Evolutionary conservation across 2,888 invertebrate species (phyloP).

Genomic region (Entomobrya proxima): DNA sequence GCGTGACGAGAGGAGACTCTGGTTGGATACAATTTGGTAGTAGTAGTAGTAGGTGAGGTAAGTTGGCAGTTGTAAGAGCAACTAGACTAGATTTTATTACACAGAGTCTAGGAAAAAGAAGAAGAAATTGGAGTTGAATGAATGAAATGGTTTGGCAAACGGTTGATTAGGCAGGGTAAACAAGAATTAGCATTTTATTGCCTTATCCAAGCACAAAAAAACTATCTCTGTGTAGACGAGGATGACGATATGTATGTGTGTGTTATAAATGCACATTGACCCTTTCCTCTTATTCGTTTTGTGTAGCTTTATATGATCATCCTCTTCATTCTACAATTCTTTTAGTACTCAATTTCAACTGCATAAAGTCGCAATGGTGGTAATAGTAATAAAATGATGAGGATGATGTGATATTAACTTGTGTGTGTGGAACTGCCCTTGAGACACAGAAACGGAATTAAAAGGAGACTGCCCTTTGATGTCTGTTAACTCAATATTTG

Average conservation of each 20-base stretch:
- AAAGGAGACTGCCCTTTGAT: slow-evolving; percentile 80
- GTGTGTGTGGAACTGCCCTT: slow-evolving; percentile 77
- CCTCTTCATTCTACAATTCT: too few relatives aligned
- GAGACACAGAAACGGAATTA: slow-evolving; percentile 81
- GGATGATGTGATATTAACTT: slow-evolving; percentile 24
- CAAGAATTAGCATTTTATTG: slow-evolving; percentile 86
- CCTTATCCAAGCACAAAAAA: slow-evolving; percentile 77
- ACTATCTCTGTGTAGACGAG: slow-evolving; percentile 58
- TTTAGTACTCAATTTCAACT: too few relatives aligned
- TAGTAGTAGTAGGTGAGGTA: too few relatives aligned
- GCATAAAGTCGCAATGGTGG: background rate
- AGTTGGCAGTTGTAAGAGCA: too few relatives aligned
- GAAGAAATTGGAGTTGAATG: slow-evolving; percentile 65
- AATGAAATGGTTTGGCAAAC: slow-evolving; percentile 74
- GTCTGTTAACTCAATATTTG: slow-evolving; percentile 76
- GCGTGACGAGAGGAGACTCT: too few relatives aligned
- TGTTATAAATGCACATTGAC: slow-evolving; percentile 54
- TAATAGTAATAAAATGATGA: slow-evolving; percentile 22
- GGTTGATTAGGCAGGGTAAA: slow-evolving; percentile 83
- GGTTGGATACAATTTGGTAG: too few relatives aligned
- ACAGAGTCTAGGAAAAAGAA: slow-evolving; percentile 36
- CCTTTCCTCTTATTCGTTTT: slow-evolving; percentile 21
- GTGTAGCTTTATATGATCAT: background rate
- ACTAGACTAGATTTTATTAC: background rate
- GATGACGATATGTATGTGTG: slow-evolving; percentile 4